These are phyloP conservation scores for Caenorhabditis macrosperma DNA, from an alignment of 2,888 invertebrate genomes.

Conservation along the genomic window DNA sequence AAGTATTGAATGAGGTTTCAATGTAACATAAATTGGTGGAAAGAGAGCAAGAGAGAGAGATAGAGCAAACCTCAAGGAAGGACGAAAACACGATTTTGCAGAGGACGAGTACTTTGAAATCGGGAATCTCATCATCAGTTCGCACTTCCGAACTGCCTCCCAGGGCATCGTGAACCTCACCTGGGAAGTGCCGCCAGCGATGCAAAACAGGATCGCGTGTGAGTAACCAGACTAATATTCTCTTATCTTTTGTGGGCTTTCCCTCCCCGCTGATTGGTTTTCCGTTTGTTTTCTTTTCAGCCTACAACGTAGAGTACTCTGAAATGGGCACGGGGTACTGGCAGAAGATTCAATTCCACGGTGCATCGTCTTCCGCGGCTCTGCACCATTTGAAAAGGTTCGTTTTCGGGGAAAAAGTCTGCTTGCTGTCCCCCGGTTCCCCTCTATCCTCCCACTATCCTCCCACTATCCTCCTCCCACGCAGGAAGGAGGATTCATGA, in stretches of 20 bases:
- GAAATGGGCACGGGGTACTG: conserved; percentile 69
- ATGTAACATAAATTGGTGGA: no score
- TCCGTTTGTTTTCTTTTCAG: conserved; percentile 55
- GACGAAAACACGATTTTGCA: conserved; percentile 42
- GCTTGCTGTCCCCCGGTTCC: no score
- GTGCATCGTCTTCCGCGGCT: conserved; percentile 70
- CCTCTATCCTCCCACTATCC: no score
- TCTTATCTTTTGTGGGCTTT: conserved; percentile 17
- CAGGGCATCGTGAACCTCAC: conserved; percentile 77
- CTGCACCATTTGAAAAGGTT: conserved; percentile 75
- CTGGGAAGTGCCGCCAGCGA: conserved; percentile 77
- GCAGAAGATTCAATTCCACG: conserved; percentile 74
- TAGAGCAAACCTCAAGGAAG: no score
- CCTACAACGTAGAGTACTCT: conserved; percentile 76
- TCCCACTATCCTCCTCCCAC: no score
- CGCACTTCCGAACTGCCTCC: conserved; percentile 71
- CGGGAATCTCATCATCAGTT: conserved; percentile 77
- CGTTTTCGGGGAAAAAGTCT: background rate
- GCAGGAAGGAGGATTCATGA: no score
- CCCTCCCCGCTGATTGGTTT: background rate
- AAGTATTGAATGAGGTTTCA: no score
- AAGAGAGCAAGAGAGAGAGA: background rate
- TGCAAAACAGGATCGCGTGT: conserved; percentile 62
- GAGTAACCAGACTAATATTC: conserved; percentile 36
- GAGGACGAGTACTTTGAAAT: conserved; percentile 78